Evolutionary conservation across 2,113 vertebrate species (phyloP), one percentile per base, ranked within the genome.

Genomic region (Megaceryle torquata): DNA sequence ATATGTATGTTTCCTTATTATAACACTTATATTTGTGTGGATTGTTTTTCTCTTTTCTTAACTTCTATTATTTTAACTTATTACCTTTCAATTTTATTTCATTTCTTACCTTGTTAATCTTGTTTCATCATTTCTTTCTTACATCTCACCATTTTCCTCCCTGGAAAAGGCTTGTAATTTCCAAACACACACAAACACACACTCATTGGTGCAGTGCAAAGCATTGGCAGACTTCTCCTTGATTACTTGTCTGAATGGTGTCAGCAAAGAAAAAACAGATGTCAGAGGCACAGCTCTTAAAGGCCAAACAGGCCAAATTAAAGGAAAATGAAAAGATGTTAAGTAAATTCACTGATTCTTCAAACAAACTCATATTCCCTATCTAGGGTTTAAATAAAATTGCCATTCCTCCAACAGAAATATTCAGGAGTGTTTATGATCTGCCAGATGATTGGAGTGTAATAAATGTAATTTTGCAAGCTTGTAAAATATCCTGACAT

Each of bases 201-300:
- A 83, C 71, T 51, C 14, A 31, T 75, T 28, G 54, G 56, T 11
- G 76, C 37, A 82, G 74, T 0, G 8, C 3, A 92, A 93, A 93
- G 89, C 87, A 85, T 41, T 37, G 78, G 86, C 86, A 89, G 91
- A 95, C 54, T 94, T 94, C 64, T 92, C 91, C 95, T 93, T 97
- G 95, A 96, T 97, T 96, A 92, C 88, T 76, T 94, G 37, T 78
- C 87, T 86, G 83, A 95, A 89, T 60, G 91, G 95, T 95, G 90
- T 96, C 91, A 93, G 90, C 68, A 83, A 97, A 91, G 83, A 94
- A 96, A 98, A 97, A 88, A 25, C 97, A 97, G 93, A 94, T 95
- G 96, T 92, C 92, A 13, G 96, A 95, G 88, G 61, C 63, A 87
- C 87, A 91, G 91, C 79, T 95, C 71, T 94, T 96, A 93, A 96